phyloP scores from a whole-genome alignment of 2,797 vertebrate genomes.

The Lagocephalus sceleratus region DNA sequence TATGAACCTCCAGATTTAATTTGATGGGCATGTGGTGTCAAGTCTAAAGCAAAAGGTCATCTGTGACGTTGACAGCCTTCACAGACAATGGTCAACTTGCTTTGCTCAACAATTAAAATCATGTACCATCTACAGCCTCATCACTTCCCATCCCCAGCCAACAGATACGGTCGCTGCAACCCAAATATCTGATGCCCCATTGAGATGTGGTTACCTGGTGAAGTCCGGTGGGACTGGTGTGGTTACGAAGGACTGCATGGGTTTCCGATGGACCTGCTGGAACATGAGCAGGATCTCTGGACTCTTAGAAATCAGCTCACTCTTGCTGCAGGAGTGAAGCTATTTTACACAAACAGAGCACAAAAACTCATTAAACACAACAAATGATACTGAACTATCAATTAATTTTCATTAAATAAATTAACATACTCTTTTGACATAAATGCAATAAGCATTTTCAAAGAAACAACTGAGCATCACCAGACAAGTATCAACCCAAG shows the following conservation, averaged over 20 bases:
- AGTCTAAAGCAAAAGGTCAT: too few species aligned
- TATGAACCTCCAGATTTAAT: too few species aligned
- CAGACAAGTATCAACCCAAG: background rate
- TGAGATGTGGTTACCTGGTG: conserved; percentile 79
- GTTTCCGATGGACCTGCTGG: conserved; percentile 97
- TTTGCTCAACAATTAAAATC: too few species aligned
- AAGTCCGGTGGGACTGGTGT: conserved; percentile 98
- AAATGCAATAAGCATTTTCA: background rate
- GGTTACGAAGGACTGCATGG: conserved; percentile 98
- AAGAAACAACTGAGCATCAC: background rate
- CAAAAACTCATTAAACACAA: background rate
- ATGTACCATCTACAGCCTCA: too few species aligned
- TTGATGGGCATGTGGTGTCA: too few species aligned
- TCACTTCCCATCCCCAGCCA: too few species aligned
- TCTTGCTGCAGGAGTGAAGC: conserved; percentile 97
- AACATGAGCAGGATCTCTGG: conserved; percentile 99
- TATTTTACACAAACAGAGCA: conserved; percentile 49
- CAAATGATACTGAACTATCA: background rate
- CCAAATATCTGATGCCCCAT: too few species aligned
- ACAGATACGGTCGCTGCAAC: too few species aligned
- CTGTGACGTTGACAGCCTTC: too few species aligned
- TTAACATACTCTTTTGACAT: too few species aligned
- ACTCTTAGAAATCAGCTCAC: conserved; percentile 94
- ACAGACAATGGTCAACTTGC: too few species aligned
- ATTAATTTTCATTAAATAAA: background rate